These are phyloP conservation scores for Pseudomyrmex dendroicus DNA, from an alignment of 1,140 invertebrate genomes.

Conservation along the genomic window DNA sequence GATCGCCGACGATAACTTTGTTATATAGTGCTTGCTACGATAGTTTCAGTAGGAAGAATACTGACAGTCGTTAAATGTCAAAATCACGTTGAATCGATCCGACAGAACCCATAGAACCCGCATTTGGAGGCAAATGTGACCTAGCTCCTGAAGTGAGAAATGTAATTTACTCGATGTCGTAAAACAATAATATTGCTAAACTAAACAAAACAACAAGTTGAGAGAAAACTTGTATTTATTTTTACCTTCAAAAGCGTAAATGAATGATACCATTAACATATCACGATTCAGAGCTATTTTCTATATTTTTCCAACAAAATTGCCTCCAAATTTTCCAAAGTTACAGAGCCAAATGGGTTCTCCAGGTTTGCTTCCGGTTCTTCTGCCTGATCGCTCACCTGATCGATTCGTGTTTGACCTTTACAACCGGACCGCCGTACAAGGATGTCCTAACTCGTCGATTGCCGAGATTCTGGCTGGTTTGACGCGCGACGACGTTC, in stretches of 20 bases:
- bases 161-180: not conserved
- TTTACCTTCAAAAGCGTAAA: not conserved
- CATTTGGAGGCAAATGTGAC: slow-evolving; percentile 3
- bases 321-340: not conserved
- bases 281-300: not conserved
- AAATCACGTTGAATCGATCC: slow-evolving; percentile 37
- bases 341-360: not conserved
- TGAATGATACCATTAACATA: not conserved
- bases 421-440: slow-evolving; percentile 19
- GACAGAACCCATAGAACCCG: not conserved
- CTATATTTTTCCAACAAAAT: not conserved
- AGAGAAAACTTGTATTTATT: not conserved
- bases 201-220: not conserved
- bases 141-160: not conserved
- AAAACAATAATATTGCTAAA: not conserved
- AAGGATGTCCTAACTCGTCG: not conserved
- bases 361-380: no score
- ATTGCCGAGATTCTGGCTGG: slow-evolving; percentile 31
- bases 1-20: not conserved
- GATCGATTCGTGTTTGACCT: slow-evolving; percentile 47
- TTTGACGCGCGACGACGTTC: slow-evolving; percentile 61
- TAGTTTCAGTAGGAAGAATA: slow-evolving; percentile 16
- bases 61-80: slow-evolving; percentile 37
- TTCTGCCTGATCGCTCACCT: slow-evolving; percentile 31
- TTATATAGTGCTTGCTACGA: not conserved